Conservation (phyloP, 2,113 vertebrate species). For the Ictalurus punctatus region DNA sequence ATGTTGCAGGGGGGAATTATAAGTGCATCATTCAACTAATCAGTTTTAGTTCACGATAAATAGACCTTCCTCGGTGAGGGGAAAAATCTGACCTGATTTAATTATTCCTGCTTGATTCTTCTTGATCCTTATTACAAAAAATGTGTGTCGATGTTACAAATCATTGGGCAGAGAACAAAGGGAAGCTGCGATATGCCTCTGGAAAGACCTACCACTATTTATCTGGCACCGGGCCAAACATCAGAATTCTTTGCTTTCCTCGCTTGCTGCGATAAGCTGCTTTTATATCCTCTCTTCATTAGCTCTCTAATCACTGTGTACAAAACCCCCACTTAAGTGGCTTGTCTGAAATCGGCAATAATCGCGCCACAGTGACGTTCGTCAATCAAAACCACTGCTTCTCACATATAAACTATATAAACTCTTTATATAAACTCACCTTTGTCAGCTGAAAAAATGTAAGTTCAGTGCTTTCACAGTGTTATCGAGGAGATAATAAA, state of each 20-base stretch:
- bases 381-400: constrained; percentile 23
- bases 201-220: constrained; percentile 40
- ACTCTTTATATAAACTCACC: constrained; percentile 38
- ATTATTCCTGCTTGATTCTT: constrained; percentile 39
- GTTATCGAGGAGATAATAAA: constrained; percentile 43
- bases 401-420: too few relatives aligned
- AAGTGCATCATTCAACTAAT: background rate
- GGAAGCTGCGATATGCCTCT: constrained; percentile 28
- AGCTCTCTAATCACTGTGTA: constrained; percentile 49
- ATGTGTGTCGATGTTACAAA: constrained; percentile 42
- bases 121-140: constrained; percentile 38
- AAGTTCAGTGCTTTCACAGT: constrained; percentile 22
- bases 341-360: constrained; percentile 45
- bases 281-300: constrained; percentile 52
- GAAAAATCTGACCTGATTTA: constrained; percentile 17
- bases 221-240: constrained; percentile 39
- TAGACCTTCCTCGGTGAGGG: background rate
- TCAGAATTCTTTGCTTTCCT: constrained; percentile 38
- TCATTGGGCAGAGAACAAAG: constrained; percentile 45
- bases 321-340: constrained; percentile 30
- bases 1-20: background rate
- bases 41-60: background rate
- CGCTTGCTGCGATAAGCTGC: constrained; percentile 44
- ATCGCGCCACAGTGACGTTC: constrained; percentile 38
- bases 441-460: constrained; percentile 19